Evolutionary conservation across 2,113 vertebrate genomes (phyloP).

Genomic region (Peromyscus polionotus): DNA sequence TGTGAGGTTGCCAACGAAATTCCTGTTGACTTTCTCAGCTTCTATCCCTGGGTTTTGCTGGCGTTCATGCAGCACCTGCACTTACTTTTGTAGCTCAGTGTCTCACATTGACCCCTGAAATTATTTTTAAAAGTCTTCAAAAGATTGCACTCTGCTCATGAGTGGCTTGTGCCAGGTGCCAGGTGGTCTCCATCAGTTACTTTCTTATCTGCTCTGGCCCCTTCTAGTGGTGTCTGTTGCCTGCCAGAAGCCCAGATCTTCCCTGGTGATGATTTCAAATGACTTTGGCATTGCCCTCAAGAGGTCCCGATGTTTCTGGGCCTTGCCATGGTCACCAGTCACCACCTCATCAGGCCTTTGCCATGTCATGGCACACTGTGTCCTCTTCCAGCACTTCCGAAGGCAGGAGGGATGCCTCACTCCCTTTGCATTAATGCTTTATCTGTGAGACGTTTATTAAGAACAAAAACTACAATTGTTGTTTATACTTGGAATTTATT

Average conservation of each 20-base stretch:
- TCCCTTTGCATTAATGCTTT: neutral
- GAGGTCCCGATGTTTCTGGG: neutral
- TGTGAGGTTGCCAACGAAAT: slow-evolving; percentile 16
- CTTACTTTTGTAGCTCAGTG: neutral
- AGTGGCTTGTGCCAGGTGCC: slow-evolving; percentile 53
- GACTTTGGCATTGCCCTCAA: neutral
- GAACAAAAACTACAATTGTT: neutral
- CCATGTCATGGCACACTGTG: accelerated
- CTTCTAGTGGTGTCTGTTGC: slow-evolving; percentile 35
- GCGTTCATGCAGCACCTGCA: neutral
- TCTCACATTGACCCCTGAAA: slow-evolving; percentile 23
- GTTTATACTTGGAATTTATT: neutral
- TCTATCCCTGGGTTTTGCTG: neutral
- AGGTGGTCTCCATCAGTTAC: slow-evolving; percentile 57
- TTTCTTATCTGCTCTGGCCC: slow-evolving; percentile 29
- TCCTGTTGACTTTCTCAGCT: neutral
- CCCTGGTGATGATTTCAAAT: neutral
- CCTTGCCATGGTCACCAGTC: neutral
- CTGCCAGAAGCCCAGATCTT: neutral
- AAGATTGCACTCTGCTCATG: slow-evolving; percentile 18
- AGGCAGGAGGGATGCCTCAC: neutral
- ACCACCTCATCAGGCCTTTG: neutral
- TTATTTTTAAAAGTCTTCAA: slow-evolving; percentile 46
- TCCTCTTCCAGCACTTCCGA: neutral
- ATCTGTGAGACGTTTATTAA: neutral